A percentile compares a stretch with the other conserved stretches of the same genome.
These are phyloP conservation scores for Peromyscus californicus DNA, from an alignment of 2,113 vertebrate genomes.

Conservation along the genomic window DNA sequence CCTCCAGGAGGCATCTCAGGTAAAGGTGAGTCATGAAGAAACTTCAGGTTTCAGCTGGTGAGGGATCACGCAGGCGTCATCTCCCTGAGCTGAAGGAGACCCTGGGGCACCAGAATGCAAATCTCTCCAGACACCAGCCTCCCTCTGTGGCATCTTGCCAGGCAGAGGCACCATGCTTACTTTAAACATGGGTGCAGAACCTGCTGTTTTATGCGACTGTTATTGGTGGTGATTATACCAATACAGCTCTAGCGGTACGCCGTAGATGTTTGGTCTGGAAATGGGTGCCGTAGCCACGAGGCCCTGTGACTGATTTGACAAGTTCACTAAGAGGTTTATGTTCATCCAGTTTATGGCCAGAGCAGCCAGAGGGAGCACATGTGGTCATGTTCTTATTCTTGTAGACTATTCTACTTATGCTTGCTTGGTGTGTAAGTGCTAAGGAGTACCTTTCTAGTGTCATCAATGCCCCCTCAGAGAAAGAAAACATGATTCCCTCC, in stretches of 20 bases:
- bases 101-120: background rate
- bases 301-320: background rate
- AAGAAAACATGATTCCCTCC: background rate
- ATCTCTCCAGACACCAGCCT: background rate
- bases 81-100: background rate
- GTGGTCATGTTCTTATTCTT: background rate
- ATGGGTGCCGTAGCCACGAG: rapidly evolving
- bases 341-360: background rate
- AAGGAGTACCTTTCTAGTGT: background rate
- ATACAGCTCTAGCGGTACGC: background rate
- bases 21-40: slow-evolving; percentile 25
- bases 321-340: background rate
- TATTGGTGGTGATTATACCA: background rate
- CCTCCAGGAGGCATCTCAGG: background rate
- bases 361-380: background rate
- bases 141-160: background rate
- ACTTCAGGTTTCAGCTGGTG: background rate
- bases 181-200: background rate
- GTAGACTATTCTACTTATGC: background rate
- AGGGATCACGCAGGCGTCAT: background rate
- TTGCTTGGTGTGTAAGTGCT: too few relatives aligned
- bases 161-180: background rate
- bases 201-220: background rate
- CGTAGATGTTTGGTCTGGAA: background rate
- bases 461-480: background rate